Evolutionary conservation across 2,888 invertebrate genomes (phyloP), one percentile per base, ranked within the genome.

Genomic region (Ryuthela nishihirai): DNA sequence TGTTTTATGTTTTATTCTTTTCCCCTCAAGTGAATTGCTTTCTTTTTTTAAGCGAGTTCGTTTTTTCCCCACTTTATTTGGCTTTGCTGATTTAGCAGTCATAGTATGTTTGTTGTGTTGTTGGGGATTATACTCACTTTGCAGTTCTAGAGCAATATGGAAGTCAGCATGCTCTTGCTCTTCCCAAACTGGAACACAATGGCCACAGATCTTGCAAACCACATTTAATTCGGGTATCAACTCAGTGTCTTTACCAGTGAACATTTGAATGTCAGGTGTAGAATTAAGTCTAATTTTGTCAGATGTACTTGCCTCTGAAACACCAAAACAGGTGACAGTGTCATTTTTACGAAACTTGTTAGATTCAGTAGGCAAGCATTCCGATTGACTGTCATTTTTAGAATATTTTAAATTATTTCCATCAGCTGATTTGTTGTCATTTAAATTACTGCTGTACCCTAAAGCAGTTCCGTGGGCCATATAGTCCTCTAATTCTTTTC

Each of bases 141-240:
- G 88, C 46, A 94, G 73, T 69, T 83, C 83, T 70, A 84, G 81
- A 4, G 94, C 94, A 68, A 86, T 80, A 73, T 94, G 94, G 72
- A 83, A 91, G 76, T 94, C 93, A 68, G 80, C 74, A 75, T 93
- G 93, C 70, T 88, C 86, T 1, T 78, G 72, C 67, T 85, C 78
- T 58, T 84, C 84, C 60, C 80, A 79, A 3, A 79, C 65, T 10
- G 79, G 72, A 47, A 92, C 76, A 60, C 72, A 76, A 70, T 82
- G 80, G 23, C 81, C 78, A 74, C 92, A 93, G 70, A 85, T 82
- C 0, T 77, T 67, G 74, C 92, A 93, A 15, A 45, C 12, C 4
- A 23, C 44, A 2, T 41, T 47, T 21, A 61, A 43, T 36, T 55
- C 61, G 10, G 53, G 49, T 47, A 49, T 47, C 25, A 60, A 24